A percentile compares a stretch with the other conserved stretches of the same genome.
Evolutionary conservation across 2,113 vertebrate genomes (phyloP).

Genomic region (Tachysurus fulvidraco): DNA sequence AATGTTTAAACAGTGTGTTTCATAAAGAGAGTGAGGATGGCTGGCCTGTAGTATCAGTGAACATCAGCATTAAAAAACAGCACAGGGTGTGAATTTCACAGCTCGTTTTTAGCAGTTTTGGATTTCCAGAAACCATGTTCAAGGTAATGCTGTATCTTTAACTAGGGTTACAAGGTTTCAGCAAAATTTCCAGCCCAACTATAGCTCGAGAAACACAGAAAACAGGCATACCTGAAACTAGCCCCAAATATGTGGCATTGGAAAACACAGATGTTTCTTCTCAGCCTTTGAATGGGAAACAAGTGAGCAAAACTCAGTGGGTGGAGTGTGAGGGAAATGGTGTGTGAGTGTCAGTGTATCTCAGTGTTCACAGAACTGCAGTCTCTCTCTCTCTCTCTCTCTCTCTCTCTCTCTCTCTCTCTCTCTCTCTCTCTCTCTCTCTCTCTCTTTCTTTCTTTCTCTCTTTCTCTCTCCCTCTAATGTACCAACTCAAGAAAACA

Average conservation of each 20-base stretch:
- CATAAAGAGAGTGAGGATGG: neutral
- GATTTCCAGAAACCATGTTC: neutral
- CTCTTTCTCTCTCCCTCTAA: neutral
- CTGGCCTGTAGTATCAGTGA: neutral
- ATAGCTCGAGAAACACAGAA: too few relatives aligned
- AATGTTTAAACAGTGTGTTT: neutral
- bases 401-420: neutral
- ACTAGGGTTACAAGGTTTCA: neutral
- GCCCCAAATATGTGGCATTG: neutral
- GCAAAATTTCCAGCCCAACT: constrained; percentile 8
- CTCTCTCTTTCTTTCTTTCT: neutral
- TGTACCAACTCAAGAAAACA: neutral
- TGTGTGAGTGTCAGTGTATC: neutral
- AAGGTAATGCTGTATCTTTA: neutral
- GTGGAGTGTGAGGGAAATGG: neutral
- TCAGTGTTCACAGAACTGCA: neutral
- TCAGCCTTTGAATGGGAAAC: neutral
- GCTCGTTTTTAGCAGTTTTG: neutral
- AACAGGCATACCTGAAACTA: neutral
- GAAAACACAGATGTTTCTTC: neutral
- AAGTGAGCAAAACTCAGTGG: neutral
- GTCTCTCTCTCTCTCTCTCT: neutral
- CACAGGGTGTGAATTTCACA: neutral
- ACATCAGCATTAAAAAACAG: neutral
- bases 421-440: neutral